Percentiles rank a stretch among this genome's conserved stretches.
Evolutionary conservation across 2,113 vertebrate genomes (phyloP).

Genomic region (Aphyosemion australe): DNA sequence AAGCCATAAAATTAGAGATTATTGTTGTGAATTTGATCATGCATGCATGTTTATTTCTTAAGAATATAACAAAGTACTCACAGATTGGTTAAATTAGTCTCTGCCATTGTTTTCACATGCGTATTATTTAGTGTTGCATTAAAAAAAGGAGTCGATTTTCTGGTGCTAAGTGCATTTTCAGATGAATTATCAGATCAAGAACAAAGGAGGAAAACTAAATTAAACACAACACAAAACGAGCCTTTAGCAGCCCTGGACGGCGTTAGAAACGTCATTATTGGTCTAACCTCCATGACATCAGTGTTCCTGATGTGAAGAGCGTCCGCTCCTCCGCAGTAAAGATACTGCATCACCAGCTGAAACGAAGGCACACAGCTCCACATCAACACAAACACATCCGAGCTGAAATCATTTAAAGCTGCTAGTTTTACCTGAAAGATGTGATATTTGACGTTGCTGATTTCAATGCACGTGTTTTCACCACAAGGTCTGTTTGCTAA

Average conservation of each 20-base stretch:
- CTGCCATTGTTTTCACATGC: too few species aligned
- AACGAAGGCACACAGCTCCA: conserved; percentile 35
- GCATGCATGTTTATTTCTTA: not conserved
- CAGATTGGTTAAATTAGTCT: too few species aligned
- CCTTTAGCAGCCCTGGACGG: too few species aligned
- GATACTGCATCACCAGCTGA: conserved; percentile 98
- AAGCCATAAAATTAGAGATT: not conserved
- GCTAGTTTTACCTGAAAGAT: conserved; percentile 90
- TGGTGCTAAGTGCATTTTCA: too few species aligned
- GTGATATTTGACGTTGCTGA: conserved; percentile 96
- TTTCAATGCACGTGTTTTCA: conserved; percentile 96
- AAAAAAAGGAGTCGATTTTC: too few species aligned
- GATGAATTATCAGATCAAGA: too few species aligned
- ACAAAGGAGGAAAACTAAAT: too few species aligned
- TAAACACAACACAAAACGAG: too few species aligned
- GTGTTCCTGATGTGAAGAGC: conserved; percentile 94
- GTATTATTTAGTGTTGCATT: too few species aligned
- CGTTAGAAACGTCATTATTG: not conserved
- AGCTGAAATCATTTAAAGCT: not conserved
- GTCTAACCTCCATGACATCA: conserved; percentile 95
- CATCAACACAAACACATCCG: not conserved
- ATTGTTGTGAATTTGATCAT: not conserved
- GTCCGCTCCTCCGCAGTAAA: conserved; percentile 94
- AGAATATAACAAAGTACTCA: too few species aligned
- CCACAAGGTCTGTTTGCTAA: conserved; percentile 91